Percentiles rank a stretch among this genome's conserved stretches.
phyloP scores from a whole-genome alignment of 2,888 invertebrate genomes.

The Cataglyphis altisquamis region DNA sequence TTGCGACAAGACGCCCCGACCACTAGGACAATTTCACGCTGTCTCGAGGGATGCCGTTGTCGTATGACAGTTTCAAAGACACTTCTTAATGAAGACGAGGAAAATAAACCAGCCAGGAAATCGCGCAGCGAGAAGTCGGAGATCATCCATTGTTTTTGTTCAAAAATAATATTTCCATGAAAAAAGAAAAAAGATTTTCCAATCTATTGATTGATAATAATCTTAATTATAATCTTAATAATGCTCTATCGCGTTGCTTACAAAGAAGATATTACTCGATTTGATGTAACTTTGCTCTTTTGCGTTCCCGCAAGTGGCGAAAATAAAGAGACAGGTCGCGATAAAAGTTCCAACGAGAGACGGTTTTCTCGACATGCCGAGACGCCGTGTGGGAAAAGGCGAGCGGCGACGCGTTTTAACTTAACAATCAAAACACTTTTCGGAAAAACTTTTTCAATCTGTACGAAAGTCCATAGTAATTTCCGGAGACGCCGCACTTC shows the following conservation, averaged over 20 bases:
- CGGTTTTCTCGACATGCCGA: background rate
- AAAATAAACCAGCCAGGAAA: background rate
- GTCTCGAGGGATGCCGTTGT: slow-evolving; percentile 12
- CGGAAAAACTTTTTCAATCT: slow-evolving; percentile 54
- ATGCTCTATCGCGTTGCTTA: slow-evolving; percentile 25
- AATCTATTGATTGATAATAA: background rate
- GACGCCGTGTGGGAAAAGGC: background rate
- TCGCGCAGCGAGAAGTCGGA: background rate
- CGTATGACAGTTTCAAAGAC: background rate
- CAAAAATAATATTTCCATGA: background rate
- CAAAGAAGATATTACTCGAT: background rate
- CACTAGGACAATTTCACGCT: slow-evolving; percentile 25
- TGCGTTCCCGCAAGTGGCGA: background rate
- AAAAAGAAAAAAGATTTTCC: background rate
- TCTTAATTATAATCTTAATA: background rate
- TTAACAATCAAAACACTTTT: slow-evolving; percentile 44
- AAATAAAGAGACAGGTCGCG: slow-evolving; percentile 9
- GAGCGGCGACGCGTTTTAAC: slow-evolving; percentile 21
- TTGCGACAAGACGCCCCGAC: slow-evolving; percentile 21
- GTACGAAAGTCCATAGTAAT: slow-evolving; percentile 49
- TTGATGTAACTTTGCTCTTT: slow-evolving; percentile 8
- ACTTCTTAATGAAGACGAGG: slow-evolving; percentile 15
- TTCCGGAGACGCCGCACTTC: slow-evolving; percentile 30
- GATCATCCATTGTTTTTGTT: background rate
- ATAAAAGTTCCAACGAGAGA: slow-evolving; percentile 38